A percentile compares a stretch with the other conserved stretches of the same genome.
Conservation (phyloP, 2,797 vertebrate genomes). For the Euthynnus affinis region DNA sequence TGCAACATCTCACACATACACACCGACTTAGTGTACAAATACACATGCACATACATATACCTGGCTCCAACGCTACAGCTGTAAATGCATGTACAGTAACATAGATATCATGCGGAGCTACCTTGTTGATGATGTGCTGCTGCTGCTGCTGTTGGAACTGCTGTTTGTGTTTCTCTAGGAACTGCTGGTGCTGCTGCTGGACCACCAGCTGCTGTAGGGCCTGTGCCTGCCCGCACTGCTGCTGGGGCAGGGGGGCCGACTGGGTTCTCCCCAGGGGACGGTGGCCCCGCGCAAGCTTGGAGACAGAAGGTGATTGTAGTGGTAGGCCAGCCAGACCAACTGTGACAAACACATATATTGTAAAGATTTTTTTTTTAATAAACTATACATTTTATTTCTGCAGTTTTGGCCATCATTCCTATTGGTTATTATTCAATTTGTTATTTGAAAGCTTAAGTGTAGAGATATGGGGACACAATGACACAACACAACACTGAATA, state of each 20-base stretch:
- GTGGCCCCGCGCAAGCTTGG: slow-evolving; percentile 95
- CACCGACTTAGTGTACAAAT: background rate
- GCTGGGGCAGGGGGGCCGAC: slow-evolving; percentile 97
- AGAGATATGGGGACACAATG: background rate
- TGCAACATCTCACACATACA: background rate
- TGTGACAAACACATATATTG: slow-evolving; percentile 40
- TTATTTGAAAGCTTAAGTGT: background rate
- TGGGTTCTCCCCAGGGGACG: slow-evolving; percentile 96
- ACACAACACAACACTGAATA: background rate
- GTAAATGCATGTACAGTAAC: background rate
- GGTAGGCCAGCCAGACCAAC: slow-evolving; percentile 90
- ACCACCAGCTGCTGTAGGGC: slow-evolving; percentile 97
- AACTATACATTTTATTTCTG: background rate
- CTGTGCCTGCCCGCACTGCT: slow-evolving; percentile 86
- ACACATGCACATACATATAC: background rate
- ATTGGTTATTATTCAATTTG: background rate
- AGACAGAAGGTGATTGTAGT: slow-evolving; percentile 93
- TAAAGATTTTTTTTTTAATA: background rate
- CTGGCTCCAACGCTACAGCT: background rate
- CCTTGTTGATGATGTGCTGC: slow-evolving; percentile 96
- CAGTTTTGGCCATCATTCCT: background rate
- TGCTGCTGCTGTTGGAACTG: slow-evolving; percentile 97
- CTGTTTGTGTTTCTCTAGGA: slow-evolving; percentile 99
- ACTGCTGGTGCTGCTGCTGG: slow-evolving; percentile 99
- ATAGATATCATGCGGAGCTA: slow-evolving; percentile 52